Percentiles rank a stretch among this genome's conserved stretches.
Conservation (phyloP, 2,113 vertebrate genomes). For the Edolisoma coerulescens region DNA sequence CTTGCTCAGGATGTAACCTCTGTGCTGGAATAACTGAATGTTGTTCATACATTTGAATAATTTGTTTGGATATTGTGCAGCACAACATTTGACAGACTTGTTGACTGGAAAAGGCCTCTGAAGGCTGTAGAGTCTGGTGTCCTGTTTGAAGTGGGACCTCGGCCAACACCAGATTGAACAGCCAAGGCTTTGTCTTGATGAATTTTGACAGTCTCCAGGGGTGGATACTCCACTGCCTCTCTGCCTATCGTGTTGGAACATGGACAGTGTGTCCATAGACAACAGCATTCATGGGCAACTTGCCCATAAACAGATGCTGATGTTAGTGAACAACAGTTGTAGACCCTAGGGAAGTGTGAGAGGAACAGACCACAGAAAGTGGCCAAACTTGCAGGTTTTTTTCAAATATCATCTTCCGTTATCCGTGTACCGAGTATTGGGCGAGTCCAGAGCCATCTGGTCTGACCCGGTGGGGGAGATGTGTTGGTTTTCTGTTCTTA, state of each 20-base stretch:
- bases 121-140: background rate
- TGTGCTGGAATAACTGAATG: background rate
- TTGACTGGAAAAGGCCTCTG: background rate
- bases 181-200: background rate
- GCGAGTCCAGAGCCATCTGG: accelerated
- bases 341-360: background rate
- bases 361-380: background rate
- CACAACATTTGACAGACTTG: background rate
- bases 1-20: background rate
- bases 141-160: background rate
- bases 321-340: background rate
- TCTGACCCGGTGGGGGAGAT: background rate
- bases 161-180: background rate
- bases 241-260: background rate
- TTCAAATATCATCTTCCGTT: background rate
- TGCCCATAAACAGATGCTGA: background rate
- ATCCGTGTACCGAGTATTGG: background rate
- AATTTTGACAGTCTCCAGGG: background rate
- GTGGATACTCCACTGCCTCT: background rate
- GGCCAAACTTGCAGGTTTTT: background rate
- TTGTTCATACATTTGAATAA: background rate
- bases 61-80: background rate
- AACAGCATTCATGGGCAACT: background rate
- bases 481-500: background rate
- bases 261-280: background rate